Percentiles rank a stretch among this genome's conserved stretches.
These are phyloP conservation scores for Tenualosa ilisha DNA, from an alignment of 2,797 vertebrate species.

Conservation along the genomic window DNA sequence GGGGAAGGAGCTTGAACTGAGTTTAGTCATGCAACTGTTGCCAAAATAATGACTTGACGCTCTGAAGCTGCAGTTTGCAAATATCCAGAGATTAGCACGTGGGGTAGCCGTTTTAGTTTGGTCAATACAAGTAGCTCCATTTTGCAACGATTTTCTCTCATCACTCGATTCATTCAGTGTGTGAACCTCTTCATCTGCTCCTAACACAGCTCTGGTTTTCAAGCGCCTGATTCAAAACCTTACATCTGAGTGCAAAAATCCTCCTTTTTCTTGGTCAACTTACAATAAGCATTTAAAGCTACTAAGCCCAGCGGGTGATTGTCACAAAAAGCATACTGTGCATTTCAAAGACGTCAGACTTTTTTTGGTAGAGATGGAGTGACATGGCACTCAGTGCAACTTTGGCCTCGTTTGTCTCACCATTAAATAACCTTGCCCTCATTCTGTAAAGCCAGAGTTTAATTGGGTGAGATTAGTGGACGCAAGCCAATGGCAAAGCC, in stretches of 20 bases:
- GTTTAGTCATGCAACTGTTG: background rate
- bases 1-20: background rate
- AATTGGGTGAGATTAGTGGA: constrained; percentile 14
- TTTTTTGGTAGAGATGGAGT: background rate
- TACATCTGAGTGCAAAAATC: too few relatives aligned
- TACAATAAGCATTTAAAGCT: background rate
- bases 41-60: background rate
- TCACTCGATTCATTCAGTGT: too few relatives aligned
- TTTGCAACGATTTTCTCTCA: too few relatives aligned
- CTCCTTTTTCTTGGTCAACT: background rate
- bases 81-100: too few relatives aligned
- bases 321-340: background rate
- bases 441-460: constrained; percentile 6
- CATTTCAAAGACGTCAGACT: background rate
- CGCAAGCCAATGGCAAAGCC: background rate
- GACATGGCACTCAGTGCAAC: background rate
- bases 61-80: too few relatives aligned
- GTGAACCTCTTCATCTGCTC: too few relatives aligned
- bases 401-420: background rate
- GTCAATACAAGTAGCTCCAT: too few relatives aligned
- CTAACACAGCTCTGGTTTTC: too few relatives aligned
- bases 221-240: too few relatives aligned
- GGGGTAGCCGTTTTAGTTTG: too few relatives aligned
- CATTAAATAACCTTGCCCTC: background rate
- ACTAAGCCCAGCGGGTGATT: background rate